A percentile compares a stretch with the other conserved stretches of the same genome.
Evolutionary conservation across 2,888 invertebrate genomes (phyloP).

Genomic region (Stenchaetothrips biformis): DNA sequence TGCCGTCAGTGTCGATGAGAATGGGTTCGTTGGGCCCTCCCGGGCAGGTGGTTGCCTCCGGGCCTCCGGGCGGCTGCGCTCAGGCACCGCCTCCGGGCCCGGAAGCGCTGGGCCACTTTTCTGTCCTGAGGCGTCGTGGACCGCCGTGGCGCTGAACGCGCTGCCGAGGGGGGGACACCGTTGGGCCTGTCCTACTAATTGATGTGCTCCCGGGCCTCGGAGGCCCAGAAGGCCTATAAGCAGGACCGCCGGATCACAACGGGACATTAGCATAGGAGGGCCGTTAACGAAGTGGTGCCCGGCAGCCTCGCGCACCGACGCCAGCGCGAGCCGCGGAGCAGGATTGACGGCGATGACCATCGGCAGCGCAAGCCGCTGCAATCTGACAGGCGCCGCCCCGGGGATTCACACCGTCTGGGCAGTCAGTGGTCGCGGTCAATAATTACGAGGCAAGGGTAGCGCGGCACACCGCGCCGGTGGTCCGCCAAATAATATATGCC

Average conservation of each 20-base stretch:
- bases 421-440: neutral
- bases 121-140: neutral
- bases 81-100: neutral
- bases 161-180: neutral
- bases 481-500: slow-evolving; percentile 1
- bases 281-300: neutral
- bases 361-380: too few relatives aligned
- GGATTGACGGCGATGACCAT: too few relatives aligned
- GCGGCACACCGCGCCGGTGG: neutral
- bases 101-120: slow-evolving; percentile 9
- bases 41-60: neutral
- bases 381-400: too few relatives aligned
- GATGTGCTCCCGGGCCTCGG: neutral
- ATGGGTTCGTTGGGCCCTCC: neutral
- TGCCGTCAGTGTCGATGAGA: neutral
- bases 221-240: neutral
- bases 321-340: too few relatives aligned
- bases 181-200: neutral
- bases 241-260: slow-evolving; percentile 9
- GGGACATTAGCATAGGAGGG: neutral
- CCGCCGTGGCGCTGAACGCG: neutral
- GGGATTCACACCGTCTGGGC: neutral
- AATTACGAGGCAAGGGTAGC: neutral
- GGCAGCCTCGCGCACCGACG: neutral
- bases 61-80: neutral